These are phyloP conservation scores for Drosophila stalkeri DNA, from an alignment of 2,888 invertebrate genomes.

Conservation along the genomic window DNA sequence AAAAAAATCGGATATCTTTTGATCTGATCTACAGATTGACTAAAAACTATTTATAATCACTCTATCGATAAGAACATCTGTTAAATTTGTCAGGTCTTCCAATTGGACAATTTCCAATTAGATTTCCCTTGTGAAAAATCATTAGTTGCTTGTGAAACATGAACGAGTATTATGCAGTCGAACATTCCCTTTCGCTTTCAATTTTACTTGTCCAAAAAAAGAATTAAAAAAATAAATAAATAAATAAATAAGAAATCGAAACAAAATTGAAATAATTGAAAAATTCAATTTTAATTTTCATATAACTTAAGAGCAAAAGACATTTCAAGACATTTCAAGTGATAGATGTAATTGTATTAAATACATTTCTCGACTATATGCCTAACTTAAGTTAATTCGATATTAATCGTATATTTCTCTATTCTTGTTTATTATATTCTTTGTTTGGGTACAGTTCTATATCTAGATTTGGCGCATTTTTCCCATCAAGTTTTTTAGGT, in stretches of 20 bases:
- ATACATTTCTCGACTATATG: constrained; percentile 54
- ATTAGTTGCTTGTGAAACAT: neutral
- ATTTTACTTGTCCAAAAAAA: neutral
- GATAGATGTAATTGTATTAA: constrained; percentile 53
- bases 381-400: constrained; percentile 41
- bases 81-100: no score
- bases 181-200: neutral
- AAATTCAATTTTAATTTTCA: constrained; percentile 72
- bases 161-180: constrained; percentile 4
- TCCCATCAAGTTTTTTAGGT: constrained; percentile 42
- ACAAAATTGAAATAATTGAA: constrained; percentile 58
- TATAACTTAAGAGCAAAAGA: constrained; percentile 56
- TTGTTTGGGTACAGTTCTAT: constrained; percentile 48
- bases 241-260: constrained; percentile 30
- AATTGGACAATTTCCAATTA: no score
- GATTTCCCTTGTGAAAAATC: neutral
- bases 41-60: no score
- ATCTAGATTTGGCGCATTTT: constrained; percentile 74
- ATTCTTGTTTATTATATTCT: constrained; percentile 25
- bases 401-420: constrained; percentile 41
- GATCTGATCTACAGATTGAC: neutral
- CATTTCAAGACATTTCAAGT: constrained; percentile 65
- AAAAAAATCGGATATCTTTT: neutral
- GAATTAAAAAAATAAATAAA: neutral
- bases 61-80: no score